Conservation (phyloP, 1,140 invertebrate species). For the Wiebesia pumilae region DNA sequence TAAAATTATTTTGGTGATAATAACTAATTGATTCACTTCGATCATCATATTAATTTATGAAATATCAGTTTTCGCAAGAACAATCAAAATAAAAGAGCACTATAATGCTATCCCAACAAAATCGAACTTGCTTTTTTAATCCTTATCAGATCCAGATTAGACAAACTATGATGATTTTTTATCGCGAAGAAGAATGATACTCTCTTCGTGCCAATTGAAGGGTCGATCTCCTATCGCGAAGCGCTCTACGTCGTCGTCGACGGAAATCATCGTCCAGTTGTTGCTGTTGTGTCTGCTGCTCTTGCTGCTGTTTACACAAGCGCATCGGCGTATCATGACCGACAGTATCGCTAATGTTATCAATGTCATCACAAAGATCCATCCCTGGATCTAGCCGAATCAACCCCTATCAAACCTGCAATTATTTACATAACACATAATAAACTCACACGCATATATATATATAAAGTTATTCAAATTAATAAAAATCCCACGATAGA, state of each 20-base stretch:
- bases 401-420: conserved; percentile 51
- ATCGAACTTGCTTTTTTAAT: background rate
- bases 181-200: conserved; percentile 50
- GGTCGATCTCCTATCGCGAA: conserved; percentile 42
- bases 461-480: no score
- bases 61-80: background rate
- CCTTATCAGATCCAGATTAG: background rate
- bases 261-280: conserved; percentile 43
- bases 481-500: no score
- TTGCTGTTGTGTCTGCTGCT: conserved; percentile 12
- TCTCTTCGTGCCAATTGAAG: conserved; percentile 29
- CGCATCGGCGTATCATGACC: conserved; percentile 48
- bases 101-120: background rate
- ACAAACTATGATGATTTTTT: background rate
- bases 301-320: background rate
- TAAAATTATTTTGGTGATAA: background rate
- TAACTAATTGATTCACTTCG: background rate
- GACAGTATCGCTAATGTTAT: background rate
- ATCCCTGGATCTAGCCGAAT: conserved; percentile 46
- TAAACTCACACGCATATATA: no score
- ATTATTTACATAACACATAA: background rate
- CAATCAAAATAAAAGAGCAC: background rate
- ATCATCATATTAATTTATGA: background rate
- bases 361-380: conserved; percentile 41
- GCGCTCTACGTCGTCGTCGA: conserved; percentile 31